Evolutionary conservation across 2,113 vertebrate species (phyloP).

Genomic region (Hemiprocne comata): DNA sequence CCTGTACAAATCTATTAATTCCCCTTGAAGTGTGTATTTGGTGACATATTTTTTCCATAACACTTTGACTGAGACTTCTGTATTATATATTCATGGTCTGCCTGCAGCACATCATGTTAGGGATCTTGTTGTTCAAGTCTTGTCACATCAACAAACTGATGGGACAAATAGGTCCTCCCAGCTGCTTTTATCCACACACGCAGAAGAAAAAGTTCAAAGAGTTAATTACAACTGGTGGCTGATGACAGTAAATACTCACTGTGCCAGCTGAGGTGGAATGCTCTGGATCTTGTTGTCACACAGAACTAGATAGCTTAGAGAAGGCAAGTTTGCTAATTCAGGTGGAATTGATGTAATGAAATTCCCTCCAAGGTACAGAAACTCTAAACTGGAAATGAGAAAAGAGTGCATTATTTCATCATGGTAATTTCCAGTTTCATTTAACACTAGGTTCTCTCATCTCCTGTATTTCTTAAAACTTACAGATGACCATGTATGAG

Average conservation of each 20-base stretch:
- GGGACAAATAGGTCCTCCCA: neutral
- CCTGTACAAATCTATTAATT: neutral
- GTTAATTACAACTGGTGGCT: neutral
- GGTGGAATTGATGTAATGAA: slow-evolving; percentile 92
- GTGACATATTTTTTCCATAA: neutral
- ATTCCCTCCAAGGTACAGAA: slow-evolving; percentile 96
- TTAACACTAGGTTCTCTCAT: neutral
- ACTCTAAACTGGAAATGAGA: slow-evolving; percentile 85
- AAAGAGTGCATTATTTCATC: neutral
- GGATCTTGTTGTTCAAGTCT: neutral
- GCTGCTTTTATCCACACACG: neutral
- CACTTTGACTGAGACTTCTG: neutral
- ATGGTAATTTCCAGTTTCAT: neutral
- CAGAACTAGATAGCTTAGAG: slow-evolving; percentile 91
- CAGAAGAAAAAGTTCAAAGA: neutral
- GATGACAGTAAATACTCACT: slow-evolving; percentile 79
- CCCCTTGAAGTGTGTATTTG: neutral
- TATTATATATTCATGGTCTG: neutral
- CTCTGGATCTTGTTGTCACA: slow-evolving; percentile 99
- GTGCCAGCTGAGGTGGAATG: slow-evolving; percentile 93
- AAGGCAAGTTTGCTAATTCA: slow-evolving; percentile 92
- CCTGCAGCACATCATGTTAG: neutral
- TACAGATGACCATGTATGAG: neutral
- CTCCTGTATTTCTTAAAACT: neutral
- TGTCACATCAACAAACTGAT: neutral